Evolutionary conservation across 92 coral and sea anemone genomes (phyloP).

Genomic region (Palythoa heliodiscus): DNA sequence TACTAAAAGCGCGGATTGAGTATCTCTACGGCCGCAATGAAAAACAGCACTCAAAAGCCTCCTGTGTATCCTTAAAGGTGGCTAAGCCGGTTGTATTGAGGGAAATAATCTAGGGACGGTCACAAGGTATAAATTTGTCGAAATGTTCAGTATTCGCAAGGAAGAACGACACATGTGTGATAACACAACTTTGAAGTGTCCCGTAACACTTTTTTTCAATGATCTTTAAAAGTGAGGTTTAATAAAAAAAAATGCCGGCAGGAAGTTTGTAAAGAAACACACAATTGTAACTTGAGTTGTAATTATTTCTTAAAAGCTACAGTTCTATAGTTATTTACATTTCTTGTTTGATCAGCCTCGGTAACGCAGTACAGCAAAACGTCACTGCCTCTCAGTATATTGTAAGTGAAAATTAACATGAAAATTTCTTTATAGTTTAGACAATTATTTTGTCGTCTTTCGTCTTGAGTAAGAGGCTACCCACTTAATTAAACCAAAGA

Average conservation of each 20-base stretch:
- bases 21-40: too few species aligned
- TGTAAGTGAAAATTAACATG: slow-evolving; percentile 6
- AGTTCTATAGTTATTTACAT: slow-evolving; percentile 9
- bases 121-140: too few species aligned
- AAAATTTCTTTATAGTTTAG: slow-evolving; percentile 16
- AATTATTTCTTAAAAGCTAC: slow-evolving; percentile 10
- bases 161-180: too few species aligned
- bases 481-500: slow-evolving; percentile 36
- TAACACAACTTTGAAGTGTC: too few species aligned
- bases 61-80: too few species aligned
- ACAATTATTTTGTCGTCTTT: slow-evolving; percentile 11
- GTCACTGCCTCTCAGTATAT: neutral
- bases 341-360: slow-evolving; percentile 14
- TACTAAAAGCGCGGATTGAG: too few species aligned
- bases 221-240: neutral
- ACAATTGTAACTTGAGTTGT: slow-evolving; percentile 8
- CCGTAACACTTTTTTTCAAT: too few species aligned
- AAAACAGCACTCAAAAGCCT: too few species aligned
- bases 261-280: slow-evolving; percentile 6
- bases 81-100: too few species aligned
- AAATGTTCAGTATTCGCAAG: too few species aligned
- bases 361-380: neutral
- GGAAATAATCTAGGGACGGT: too few species aligned
- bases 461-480: neutral
- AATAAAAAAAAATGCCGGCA: slow-evolving; percentile 8